phyloP scores from a whole-genome alignment of 2,797 vertebrate genomes.

The Scomberomorus guttatus region DNA sequence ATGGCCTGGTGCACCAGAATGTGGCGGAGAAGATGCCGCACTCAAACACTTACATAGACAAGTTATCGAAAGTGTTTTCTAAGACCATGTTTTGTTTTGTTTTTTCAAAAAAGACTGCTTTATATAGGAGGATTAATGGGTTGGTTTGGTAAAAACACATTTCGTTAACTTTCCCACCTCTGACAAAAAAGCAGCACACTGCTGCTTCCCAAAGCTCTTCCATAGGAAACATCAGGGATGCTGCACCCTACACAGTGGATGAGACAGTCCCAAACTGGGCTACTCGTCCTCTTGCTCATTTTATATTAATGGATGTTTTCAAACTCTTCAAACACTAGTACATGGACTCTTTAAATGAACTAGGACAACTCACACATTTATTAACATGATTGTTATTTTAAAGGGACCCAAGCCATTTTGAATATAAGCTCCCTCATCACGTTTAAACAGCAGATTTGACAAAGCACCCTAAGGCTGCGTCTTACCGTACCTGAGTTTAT shows the following conservation, averaged over 20 bases:
- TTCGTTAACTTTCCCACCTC: neutral
- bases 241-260: slow-evolving; percentile 24
- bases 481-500: slow-evolving; percentile 34
- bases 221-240: neutral
- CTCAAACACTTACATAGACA: neutral
- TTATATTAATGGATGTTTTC: slow-evolving; percentile 53
- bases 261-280: slow-evolving; percentile 46
- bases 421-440: slow-evolving; percentile 33
- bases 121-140: neutral
- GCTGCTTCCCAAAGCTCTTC: neutral
- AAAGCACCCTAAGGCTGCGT: slow-evolving; percentile 31
- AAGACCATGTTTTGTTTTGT: neutral
- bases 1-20: neutral
- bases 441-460: slow-evolving; percentile 43
- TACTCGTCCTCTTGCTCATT: slow-evolving; percentile 55
- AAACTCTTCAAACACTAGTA: slow-evolving; percentile 54
- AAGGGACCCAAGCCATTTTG: slow-evolving; percentile 84
- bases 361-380: slow-evolving; percentile 68
- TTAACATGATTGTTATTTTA: slow-evolving; percentile 68
- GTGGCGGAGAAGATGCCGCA: neutral
- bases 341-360: slow-evolving; percentile 53
- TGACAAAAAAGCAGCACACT: neutral
- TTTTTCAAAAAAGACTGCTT: neutral
- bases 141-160: neutral
- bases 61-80: neutral